Base-by-base conservation (phyloP, 2,113 vertebrate species). In the Grus americana region DNA sequence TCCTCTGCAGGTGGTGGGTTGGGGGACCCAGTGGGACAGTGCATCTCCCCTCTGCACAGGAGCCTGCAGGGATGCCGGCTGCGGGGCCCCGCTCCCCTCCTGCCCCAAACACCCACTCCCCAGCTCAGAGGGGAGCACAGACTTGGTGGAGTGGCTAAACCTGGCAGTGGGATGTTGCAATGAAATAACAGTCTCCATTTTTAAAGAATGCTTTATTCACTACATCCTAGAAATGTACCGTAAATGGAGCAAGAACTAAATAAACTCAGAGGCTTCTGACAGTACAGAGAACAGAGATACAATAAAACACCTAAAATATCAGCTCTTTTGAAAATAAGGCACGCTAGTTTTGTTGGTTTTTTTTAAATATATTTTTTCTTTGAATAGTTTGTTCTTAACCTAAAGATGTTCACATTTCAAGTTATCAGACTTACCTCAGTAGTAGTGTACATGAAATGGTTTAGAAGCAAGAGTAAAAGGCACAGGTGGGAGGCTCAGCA, bases 371-470 rank as follows among this genome's bases (percentile, higher is more conserved):
- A 85, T 84, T 34, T 47, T 93, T 74, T 42, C 68, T 97, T 97
- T 97, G 86, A 96, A 97, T 97, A 95, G 76, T 98, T 98, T 98
- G 98, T 98, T 98, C 98, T 98, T 98, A 98, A 98, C 90, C 97
- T 98, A 98, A 97, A 97, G 97, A 95, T 96, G 96, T 98, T 98
- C 97, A 98, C 98, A 98, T 98, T 98, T 98, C 98, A 98, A 98
- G 98, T 98, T 98, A 97, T 95, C 54, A 97, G 97, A 97, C 95
- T 97, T 97, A 97, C 92, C 97, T 98, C 97, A 98, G 98, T 98
- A 98, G 98, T 98, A 98, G 98, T 98, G 97, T 98, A 97, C 74
- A 89, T 97, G 97, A 98, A 98, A 98, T 98, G 97, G 96, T 98
- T 98, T 94, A 94, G 93, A 97, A 97, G 95, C n/a, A 85, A 88